These are phyloP conservation scores for Zoanthus gigantus DNA, from an alignment of 92 coral and sea anemone species.

Conservation along the genomic window DNA sequence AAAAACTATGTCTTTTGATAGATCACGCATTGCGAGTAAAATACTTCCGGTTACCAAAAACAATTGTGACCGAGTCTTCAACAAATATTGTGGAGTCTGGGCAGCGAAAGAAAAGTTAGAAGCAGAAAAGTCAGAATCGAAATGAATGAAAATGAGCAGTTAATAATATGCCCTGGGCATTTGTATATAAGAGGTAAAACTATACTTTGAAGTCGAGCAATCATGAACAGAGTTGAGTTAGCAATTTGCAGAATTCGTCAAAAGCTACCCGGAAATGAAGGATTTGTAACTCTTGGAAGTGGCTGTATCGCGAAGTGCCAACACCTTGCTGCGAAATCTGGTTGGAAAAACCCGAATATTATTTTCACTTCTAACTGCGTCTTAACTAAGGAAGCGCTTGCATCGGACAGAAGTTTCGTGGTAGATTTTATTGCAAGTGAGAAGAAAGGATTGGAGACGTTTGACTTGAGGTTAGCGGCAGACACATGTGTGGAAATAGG, in stretches of 20 bases:
- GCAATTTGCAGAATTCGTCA: constrained; percentile 86
- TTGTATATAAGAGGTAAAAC: background rate
- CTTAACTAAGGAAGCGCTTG: constrained; percentile 68
- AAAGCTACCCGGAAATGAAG: constrained; percentile 74
- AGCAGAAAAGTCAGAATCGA: background rate
- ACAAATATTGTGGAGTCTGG: background rate
- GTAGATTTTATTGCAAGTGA: constrained; percentile 81
- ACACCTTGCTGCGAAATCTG: constrained; percentile 67
- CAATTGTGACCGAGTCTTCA: background rate
- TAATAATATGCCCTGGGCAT: background rate
- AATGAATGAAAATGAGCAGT: constrained; percentile 10
- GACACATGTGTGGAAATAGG: constrained; percentile 67
- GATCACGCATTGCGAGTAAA: too few species aligned
- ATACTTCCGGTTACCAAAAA: too few species aligned
- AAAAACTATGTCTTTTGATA: too few species aligned
- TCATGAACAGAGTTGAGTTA: constrained; percentile 84
- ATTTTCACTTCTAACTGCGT: constrained; percentile 79
- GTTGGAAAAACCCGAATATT: constrained; percentile 83
- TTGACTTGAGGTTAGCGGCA: constrained; percentile 77
- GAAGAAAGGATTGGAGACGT: constrained; percentile 81
- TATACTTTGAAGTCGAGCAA: background rate
- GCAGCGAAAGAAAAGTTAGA: background rate
- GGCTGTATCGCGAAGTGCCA: constrained; percentile 82
- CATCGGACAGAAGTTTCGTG: constrained; percentile 66
- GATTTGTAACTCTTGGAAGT: constrained; percentile 77